Conservation (phyloP, 1,140 invertebrate genomes). For the Bacillus rossius region DNA sequence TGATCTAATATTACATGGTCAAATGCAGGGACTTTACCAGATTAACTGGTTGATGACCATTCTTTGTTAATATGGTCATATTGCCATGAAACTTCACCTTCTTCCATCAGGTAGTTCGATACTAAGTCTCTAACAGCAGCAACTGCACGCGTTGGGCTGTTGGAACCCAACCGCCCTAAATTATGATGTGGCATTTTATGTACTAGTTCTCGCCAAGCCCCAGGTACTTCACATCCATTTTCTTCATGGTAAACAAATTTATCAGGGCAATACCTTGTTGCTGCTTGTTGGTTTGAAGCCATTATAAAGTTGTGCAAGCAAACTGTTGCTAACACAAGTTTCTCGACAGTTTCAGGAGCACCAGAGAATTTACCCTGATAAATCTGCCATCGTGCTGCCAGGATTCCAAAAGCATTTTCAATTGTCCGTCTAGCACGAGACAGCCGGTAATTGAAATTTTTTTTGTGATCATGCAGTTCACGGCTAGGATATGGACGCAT, state of each 20-base stretch:
- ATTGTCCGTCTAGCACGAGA: conserved; percentile 37
- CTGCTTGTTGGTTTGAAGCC: not conserved
- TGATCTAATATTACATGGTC: too few species aligned
- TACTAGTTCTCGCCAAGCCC: not conserved
- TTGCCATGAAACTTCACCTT: not conserved
- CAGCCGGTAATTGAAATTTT: conserved; percentile 45
- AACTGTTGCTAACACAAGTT: not conserved
- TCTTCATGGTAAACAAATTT: not conserved
- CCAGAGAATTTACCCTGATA: not conserved
- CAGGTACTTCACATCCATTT: not conserved
- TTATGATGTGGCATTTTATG: not conserved
- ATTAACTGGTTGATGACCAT: too few species aligned
- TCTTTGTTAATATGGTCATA: not conserved
- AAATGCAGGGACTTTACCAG: too few species aligned
- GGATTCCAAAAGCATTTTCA: conserved; percentile 43
- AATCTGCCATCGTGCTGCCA: conserved; percentile 28
- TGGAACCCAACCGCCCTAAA: not conserved
- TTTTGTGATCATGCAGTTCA: conserved; percentile 30
- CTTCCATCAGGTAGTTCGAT: not conserved
- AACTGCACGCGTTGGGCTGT: not conserved
- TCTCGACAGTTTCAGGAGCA: not conserved
- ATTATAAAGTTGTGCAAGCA: conserved; percentile 1
- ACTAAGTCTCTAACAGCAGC: not conserved
- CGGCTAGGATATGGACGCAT: conserved; percentile 40
- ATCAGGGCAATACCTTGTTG: not conserved